phyloP scores from a whole-genome alignment of 2,888 invertebrate genomes.

The Nomada flava region DNA sequence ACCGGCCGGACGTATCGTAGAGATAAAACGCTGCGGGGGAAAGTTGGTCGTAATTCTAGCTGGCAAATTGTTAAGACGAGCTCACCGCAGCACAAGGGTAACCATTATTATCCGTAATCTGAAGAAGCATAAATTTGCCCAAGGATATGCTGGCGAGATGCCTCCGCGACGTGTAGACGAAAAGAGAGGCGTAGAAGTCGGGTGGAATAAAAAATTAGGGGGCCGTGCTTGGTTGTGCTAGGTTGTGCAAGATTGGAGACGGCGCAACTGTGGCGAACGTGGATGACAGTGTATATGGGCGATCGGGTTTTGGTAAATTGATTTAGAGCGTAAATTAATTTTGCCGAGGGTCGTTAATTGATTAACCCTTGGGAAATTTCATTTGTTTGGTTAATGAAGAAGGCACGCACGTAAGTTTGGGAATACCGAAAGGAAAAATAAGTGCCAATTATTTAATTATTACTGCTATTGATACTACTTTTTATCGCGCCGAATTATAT shows the following conservation, averaged over 20 bases:
- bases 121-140: slow-evolving; percentile 64
- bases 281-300: no score
- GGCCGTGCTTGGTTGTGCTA: not conserved
- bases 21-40: slow-evolving; percentile 51
- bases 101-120: slow-evolving; percentile 66
- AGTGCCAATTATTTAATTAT: no score
- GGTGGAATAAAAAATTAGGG: slow-evolving; percentile 50
- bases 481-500: not conserved
- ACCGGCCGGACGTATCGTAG: slow-evolving; percentile 27
- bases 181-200: slow-evolving; percentile 45
- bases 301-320: slow-evolving; percentile 26
- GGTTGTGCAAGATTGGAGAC: not conserved
- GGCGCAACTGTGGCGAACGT: no score
- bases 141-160: slow-evolving; percentile 48
- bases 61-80: slow-evolving; percentile 61
- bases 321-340: not conserved
- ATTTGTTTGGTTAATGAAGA: not conserved
- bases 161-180: slow-evolving; percentile 26
- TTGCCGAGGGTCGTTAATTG: not conserved
- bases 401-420: no score
- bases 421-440: no score
- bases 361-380: not conserved
- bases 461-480: not conserved
- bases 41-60: slow-evolving; percentile 59
- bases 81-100: slow-evolving; percentile 52